Evolutionary conservation across 2,888 invertebrate species (phyloP).

Genomic region (Muschampia plurimacula): DNA sequence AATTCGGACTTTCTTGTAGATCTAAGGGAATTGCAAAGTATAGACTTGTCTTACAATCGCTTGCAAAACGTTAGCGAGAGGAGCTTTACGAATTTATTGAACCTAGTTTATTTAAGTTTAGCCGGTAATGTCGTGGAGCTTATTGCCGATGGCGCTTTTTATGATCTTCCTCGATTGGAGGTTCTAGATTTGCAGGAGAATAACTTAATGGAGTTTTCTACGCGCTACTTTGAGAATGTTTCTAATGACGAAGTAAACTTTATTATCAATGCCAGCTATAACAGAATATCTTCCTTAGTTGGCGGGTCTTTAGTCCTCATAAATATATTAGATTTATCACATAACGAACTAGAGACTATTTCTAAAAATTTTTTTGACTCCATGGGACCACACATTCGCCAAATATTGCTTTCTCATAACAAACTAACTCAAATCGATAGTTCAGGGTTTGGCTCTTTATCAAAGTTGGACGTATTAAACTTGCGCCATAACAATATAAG

Average conservation of each 20-base stretch:
- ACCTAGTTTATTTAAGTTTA: conserved; percentile 90
- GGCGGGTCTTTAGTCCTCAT: conserved; percentile 74
- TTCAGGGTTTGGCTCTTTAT: conserved; percentile 55
- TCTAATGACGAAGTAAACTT: conserved; percentile 86
- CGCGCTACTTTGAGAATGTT: conserved; percentile 87
- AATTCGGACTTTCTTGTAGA: conserved; percentile 88
- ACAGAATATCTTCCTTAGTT: conserved; percentile 76
- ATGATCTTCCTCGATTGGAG: conserved; percentile 88
- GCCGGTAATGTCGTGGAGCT: conserved; percentile 90
- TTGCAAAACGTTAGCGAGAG: conserved; percentile 86
- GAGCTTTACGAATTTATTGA: conserved; percentile 89
- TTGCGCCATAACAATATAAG: conserved; percentile 89
- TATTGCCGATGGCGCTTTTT: conserved; percentile 89
- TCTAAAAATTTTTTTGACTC: conserved; percentile 86
- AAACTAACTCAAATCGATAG: conserved; percentile 72
- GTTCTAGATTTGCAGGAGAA: conserved; percentile 92
- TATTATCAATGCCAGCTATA: conserved; percentile 89
- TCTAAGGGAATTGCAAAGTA: conserved; percentile 88
- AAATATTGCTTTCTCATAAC: conserved; percentile 87
- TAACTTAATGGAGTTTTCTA: conserved; percentile 86
- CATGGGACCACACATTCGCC: conserved; percentile 56
- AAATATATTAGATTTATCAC: conserved; percentile 87
- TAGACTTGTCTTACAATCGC: conserved; percentile 91
- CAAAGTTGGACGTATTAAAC: conserved; percentile 73
- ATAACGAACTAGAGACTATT: conserved; percentile 86